A percentile compares a stretch with the other conserved stretches of the same genome.
These are phyloP conservation scores for Drosophila parvula DNA, from an alignment of 1,140 invertebrate genomes.

Conservation along the genomic window DNA sequence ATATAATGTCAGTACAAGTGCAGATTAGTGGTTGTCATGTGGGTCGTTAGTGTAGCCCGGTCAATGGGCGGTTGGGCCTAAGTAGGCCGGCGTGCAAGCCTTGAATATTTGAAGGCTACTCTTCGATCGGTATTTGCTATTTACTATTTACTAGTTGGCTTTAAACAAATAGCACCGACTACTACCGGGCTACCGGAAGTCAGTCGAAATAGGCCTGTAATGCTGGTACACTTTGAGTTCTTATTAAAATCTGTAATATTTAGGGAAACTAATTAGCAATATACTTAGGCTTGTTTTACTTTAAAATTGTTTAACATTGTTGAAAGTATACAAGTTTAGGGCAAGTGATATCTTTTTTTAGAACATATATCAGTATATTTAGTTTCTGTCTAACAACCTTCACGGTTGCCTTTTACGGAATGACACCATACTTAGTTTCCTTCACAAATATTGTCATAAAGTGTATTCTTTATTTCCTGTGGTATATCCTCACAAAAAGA, in stretches of 20 bases:
- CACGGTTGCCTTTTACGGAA: too few species aligned
- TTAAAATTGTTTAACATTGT: too few species aligned
- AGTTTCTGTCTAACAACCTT: too few species aligned
- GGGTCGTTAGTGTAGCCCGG: constrained; percentile 57
- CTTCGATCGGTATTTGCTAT: constrained; percentile 18
- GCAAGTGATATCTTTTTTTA: too few species aligned
- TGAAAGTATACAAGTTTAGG: too few species aligned
- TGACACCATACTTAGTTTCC: too few species aligned
- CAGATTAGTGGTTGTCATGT: constrained; percentile 80
- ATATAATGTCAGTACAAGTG: constrained; percentile 81
- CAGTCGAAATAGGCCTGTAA: constrained; percentile 49
- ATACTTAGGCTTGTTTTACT: too few species aligned
- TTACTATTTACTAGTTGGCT: constrained; percentile 34
- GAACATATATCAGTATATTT: too few species aligned
- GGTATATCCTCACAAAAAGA: too few species aligned
- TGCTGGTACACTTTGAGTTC: constrained; percentile 3
- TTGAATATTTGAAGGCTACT: constrained; percentile 56
- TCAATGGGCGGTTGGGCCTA: background rate
- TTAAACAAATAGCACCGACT: constrained; percentile 66
- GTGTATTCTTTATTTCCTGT: too few species aligned
- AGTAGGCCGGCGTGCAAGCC: constrained; percentile 2
- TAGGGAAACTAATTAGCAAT: background rate
- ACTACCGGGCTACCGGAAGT: constrained; percentile 70
- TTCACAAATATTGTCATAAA: too few species aligned
- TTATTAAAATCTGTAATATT: background rate